Conservation (phyloP, 2,888 invertebrate genomes). For the Eupithecia pulchellata region DNA sequence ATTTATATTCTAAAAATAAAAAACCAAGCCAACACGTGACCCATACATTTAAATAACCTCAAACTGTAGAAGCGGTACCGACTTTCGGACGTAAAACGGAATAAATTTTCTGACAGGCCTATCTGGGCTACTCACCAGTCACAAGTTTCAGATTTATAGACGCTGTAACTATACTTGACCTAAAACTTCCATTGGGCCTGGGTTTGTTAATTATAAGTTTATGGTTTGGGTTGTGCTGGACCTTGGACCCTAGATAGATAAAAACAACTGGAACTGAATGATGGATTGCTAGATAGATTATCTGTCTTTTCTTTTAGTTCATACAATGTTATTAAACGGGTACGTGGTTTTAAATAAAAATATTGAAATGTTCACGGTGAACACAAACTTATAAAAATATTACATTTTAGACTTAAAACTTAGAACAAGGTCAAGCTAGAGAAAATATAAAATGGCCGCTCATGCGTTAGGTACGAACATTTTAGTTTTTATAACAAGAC, state of each 20-base stretch:
- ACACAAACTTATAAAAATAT: too few relatives aligned
- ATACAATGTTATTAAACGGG: background rate
- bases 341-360: background rate
- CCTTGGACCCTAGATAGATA: background rate
- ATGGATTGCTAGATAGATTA: background rate
- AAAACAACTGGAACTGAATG: background rate
- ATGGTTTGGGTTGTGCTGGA: background rate
- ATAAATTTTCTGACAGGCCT: constrained; percentile 48
- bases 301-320: background rate
- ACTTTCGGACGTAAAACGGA: constrained; percentile 49
- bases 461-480: constrained; percentile 50
- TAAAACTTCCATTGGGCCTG: constrained; percentile 52
- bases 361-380: too few relatives aligned
- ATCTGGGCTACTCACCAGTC: constrained; percentile 37
- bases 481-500: constrained; percentile 51
- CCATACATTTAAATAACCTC: constrained; percentile 33
- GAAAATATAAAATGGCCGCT: constrained; percentile 39
- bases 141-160: constrained; percentile 51
- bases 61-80: constrained; percentile 46
- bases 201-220: constrained; percentile 22
- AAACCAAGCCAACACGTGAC: constrained; percentile 30
- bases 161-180: constrained; percentile 58
- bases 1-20: background rate
- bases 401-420: background rate
- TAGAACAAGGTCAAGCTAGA: background rate